A percentile compares a stretch with the other conserved stretches of the same genome.
phyloP scores from a whole-genome alignment of 2,888 invertebrate species.

The Ceraclea dissimilis region DNA sequence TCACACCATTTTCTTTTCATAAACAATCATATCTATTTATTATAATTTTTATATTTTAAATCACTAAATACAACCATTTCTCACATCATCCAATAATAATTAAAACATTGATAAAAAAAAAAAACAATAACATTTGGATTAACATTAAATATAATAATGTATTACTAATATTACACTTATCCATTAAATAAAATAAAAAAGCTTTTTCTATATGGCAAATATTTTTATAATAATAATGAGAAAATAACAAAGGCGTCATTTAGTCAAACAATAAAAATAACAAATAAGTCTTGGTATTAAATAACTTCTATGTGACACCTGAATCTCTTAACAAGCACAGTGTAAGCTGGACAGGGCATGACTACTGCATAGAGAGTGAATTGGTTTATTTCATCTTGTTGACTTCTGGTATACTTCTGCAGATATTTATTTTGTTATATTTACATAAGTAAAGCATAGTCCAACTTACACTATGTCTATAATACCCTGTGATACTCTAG shows the following conservation, averaged over 20 bases:
- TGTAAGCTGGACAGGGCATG: too few relatives aligned
- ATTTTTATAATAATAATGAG: slow-evolving; percentile 2
- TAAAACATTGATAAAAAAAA: slow-evolving; percentile 4
- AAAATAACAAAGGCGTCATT: neutral
- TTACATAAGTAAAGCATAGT: too few relatives aligned
- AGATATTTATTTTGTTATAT: too few relatives aligned
- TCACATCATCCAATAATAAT: slow-evolving; percentile 2
- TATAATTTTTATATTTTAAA: neutral
- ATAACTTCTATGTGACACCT: neutral
- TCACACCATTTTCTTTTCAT: neutral
- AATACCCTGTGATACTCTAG: too few relatives aligned
- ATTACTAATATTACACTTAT: neutral
- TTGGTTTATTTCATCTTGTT: too few relatives aligned
- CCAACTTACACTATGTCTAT: too few relatives aligned
- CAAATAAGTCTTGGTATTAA: slow-evolving; percentile 11
- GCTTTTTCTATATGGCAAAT: slow-evolving; percentile 14
- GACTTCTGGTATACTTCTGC: too few relatives aligned
- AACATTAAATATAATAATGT: neutral
- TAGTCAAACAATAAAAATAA: slow-evolving; percentile 6
- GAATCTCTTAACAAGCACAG: neutral
- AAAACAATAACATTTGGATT: slow-evolving; percentile 3
- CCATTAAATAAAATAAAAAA: slow-evolving; percentile 6
- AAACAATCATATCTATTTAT: neutral
- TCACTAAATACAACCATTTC: slow-evolving; percentile 1
- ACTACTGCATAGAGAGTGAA: too few relatives aligned